A percentile compares a stretch with the other conserved stretches of the same genome.
Conservation (phyloP, 2,888 invertebrate genomes). For the Chalcosyrphus nemorum region DNA sequence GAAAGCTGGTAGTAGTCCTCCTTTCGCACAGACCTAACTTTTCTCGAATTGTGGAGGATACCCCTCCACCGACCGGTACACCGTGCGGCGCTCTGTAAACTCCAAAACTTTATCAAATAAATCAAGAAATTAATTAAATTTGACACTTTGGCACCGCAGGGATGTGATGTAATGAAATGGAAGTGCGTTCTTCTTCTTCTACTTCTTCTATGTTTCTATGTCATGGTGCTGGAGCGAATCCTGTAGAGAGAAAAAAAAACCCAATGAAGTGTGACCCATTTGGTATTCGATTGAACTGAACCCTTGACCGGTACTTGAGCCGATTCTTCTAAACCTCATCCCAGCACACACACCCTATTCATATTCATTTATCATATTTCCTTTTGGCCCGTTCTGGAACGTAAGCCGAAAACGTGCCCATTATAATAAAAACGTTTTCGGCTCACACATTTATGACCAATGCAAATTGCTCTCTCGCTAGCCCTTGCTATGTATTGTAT, state of each 20-base stretch:
- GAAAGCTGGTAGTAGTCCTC: constrained; percentile 18
- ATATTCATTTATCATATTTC: constrained; percentile 56
- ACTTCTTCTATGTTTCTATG: no score
- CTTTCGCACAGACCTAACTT: constrained; percentile 38
- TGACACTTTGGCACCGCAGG: constrained; percentile 76
- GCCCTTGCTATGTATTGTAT: constrained; percentile 25
- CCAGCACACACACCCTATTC: constrained; percentile 3
- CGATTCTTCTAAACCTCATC: constrained; percentile 33
- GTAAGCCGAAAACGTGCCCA: constrained; percentile 53
- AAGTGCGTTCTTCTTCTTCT: constrained; percentile 29
- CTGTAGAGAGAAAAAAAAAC: no score
- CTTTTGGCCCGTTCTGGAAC: background rate
- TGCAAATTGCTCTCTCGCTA: constrained; percentile 49
- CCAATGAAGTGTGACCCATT: constrained; percentile 27
- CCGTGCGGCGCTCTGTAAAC: constrained; percentile 58
- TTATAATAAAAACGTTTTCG: constrained; percentile 60
- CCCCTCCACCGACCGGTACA: no score
- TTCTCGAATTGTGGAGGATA: constrained; percentile 54
- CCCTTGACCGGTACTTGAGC: constrained; percentile 55
- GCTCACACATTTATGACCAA: constrained; percentile 54
- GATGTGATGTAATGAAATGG: constrained; percentile 43
- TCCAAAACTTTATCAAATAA: constrained; percentile 79
- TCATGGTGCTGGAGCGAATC: no score
- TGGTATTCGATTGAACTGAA: constrained; percentile 31
- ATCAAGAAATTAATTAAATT: constrained; percentile 82